These are phyloP conservation scores for Chauna torquata DNA, from an alignment of 2,113 vertebrate genomes.

Conservation along the genomic window DNA sequence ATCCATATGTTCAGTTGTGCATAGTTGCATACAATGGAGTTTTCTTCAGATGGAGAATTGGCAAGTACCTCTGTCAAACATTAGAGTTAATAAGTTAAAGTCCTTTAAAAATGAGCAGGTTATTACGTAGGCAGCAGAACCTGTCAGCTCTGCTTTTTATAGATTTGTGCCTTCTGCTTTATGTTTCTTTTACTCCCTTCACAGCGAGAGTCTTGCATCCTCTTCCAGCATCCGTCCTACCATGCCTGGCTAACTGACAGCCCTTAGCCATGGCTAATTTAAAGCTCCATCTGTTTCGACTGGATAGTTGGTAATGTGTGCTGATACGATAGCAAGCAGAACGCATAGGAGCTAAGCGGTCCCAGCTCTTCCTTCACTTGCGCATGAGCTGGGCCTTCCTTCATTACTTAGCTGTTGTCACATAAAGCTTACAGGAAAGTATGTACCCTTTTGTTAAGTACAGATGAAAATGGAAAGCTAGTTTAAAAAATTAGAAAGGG, in stretches of 20 bases:
- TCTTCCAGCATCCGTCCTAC: not conserved
- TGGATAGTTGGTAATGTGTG: not conserved
- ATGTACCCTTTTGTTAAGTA: not conserved
- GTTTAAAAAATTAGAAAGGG: not conserved
- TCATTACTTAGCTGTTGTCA: not conserved
- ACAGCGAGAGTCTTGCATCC: not conserved
- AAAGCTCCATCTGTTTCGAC: conserved; percentile 13
- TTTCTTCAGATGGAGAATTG: not conserved
- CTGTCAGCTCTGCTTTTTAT: conserved; percentile 11
- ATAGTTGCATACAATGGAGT: not conserved
- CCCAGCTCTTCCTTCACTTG: not conserved
- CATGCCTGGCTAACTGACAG: not conserved
- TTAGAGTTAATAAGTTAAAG: not conserved
- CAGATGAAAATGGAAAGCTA: not conserved
- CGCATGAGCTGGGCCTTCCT: not conserved
- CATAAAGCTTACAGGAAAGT: not conserved
- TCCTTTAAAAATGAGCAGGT: not conserved
- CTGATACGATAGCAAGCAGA: not conserved
- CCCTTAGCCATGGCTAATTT: not conserved
- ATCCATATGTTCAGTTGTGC: not conserved
- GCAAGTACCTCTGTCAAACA: not conserved
- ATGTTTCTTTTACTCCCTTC: not conserved
- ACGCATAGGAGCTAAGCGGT: not conserved
- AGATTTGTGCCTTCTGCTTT: conserved; percentile 12
- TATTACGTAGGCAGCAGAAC: not conserved